These are phyloP conservation scores for Sebastes steindachneri DNA, from an alignment of 2,797 vertebrate genomes.

Conservation along the genomic window DNA sequence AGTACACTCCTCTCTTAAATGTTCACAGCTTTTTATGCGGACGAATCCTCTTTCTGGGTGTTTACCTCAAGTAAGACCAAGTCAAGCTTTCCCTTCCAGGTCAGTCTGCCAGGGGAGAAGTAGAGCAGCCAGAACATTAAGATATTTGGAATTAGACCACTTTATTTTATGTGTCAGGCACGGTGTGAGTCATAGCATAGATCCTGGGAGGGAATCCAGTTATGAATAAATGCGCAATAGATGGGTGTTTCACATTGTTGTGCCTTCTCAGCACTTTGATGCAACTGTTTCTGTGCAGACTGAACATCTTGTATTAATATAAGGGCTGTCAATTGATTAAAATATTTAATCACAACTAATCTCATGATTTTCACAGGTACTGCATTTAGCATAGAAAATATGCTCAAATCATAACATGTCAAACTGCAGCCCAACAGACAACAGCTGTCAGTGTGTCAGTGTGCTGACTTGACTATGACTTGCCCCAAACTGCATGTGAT, in stretches of 20 bases:
- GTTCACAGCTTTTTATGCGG: slow-evolving; percentile 11
- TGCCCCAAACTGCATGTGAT: too few relatives aligned
- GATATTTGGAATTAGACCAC: slow-evolving; percentile 44
- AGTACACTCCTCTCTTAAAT: slow-evolving; percentile 17
- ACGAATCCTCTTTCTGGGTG: slow-evolving; percentile 51
- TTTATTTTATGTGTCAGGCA: slow-evolving; percentile 30
- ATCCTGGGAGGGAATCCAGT: slow-evolving; percentile 15
- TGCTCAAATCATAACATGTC: too few relatives aligned
- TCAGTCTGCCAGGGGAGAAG: slow-evolving; percentile 37
- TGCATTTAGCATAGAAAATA: too few relatives aligned
- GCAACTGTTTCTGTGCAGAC: not conserved
- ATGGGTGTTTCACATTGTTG: not conserved
- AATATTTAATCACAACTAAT: too few relatives aligned
- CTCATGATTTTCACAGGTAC: too few relatives aligned
- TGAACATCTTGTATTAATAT: not conserved
- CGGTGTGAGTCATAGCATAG: slow-evolving; percentile 34
- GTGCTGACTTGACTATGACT: too few relatives aligned
- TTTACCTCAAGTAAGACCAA: slow-evolving; percentile 32
- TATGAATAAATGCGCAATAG: not conserved
- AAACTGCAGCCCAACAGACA: too few relatives aligned
- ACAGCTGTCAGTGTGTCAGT: too few relatives aligned
- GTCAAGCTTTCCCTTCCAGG: slow-evolving; percentile 24
- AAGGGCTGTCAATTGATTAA: not conserved
- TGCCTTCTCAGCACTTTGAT: slow-evolving; percentile 24
- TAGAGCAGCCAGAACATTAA: slow-evolving; percentile 48